Conservation (phyloP, 2,888 invertebrate species). For the Ochlodes sylvanus region DNA sequence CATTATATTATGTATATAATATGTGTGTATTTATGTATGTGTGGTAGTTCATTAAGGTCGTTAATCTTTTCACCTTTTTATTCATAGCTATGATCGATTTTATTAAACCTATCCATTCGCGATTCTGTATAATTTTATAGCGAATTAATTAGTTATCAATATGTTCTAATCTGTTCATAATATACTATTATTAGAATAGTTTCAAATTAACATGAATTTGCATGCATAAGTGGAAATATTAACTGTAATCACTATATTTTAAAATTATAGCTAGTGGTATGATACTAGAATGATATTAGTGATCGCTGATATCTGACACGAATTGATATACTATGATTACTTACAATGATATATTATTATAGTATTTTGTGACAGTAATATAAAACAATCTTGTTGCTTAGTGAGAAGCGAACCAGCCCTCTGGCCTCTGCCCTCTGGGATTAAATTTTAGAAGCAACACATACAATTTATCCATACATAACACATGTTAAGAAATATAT, state of each 20-base stretch:
- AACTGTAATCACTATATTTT: conserved; percentile 19
- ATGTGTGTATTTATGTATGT: background rate
- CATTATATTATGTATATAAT: no score
- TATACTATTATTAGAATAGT: conserved; percentile 6
- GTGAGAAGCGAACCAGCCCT: no score
- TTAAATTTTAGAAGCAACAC: no score
- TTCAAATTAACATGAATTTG: conserved; percentile 35
- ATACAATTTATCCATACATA: no score
- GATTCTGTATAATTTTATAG: conserved; percentile 37
- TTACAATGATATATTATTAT: no score
- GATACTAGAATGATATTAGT: conserved; percentile 10
- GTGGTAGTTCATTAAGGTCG: background rate
- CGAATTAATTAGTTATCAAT: conserved; percentile 35
- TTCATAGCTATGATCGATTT: conserved; percentile 29
- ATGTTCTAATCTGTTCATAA: conserved; percentile 24
- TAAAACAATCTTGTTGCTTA: no score
- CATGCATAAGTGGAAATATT: conserved; percentile 27
- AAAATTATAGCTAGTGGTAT: background rate
- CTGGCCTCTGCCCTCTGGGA: no score
- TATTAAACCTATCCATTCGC: conserved; percentile 6
- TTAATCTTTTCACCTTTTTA: conserved; percentile 22
- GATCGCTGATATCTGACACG: background rate
- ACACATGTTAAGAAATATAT: no score
- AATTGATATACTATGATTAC: no score
- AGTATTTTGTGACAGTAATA: no score